Percentiles rank a stretch among this genome's conserved stretches.
These are phyloP conservation scores for Noctilio leporinus DNA, from an alignment of 2,113 vertebrate species.

Conservation along the genomic window DNA sequence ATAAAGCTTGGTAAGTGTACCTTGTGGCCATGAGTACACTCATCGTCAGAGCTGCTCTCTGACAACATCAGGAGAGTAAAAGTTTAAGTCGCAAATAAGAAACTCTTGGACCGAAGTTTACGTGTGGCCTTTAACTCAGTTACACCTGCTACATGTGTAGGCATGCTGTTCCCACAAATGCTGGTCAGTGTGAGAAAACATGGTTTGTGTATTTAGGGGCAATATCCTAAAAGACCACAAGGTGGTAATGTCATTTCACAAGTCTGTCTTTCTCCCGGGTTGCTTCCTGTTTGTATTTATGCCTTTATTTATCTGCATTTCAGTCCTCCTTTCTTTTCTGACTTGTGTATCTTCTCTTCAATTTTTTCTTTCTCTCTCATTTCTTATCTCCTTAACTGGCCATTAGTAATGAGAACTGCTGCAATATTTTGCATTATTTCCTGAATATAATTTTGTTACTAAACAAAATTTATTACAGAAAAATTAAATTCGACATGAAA, in stretches of 20 bases:
- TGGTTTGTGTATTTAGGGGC: not conserved
- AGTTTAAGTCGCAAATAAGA: not conserved
- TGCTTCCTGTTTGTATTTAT: not conserved
- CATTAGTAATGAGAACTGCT: not conserved
- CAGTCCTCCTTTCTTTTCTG: not conserved
- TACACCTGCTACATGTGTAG: not conserved
- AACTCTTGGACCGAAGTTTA: not conserved
- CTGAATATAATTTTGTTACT: not conserved
- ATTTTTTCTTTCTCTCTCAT: not conserved
- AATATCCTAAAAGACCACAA: slow-evolving; percentile 61
- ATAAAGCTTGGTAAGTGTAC: not conserved
- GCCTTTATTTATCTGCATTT: not conserved
- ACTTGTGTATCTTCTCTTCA: not conserved
- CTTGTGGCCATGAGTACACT: not conserved
- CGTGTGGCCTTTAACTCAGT: not conserved
- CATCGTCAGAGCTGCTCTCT: not conserved
- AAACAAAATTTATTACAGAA: not conserved
- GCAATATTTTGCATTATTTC: not conserved
- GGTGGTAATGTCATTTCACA: slow-evolving; percentile 66
- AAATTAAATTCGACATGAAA: not conserved
- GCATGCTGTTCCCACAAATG: not conserved
- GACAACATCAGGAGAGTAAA: not conserved
- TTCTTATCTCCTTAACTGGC: not conserved
- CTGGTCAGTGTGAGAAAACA: not conserved
- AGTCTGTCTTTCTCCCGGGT: not conserved